Evolutionary conservation across 2,113 vertebrate species (phyloP).

Genomic region (Isurus oxyrinchus): DNA sequence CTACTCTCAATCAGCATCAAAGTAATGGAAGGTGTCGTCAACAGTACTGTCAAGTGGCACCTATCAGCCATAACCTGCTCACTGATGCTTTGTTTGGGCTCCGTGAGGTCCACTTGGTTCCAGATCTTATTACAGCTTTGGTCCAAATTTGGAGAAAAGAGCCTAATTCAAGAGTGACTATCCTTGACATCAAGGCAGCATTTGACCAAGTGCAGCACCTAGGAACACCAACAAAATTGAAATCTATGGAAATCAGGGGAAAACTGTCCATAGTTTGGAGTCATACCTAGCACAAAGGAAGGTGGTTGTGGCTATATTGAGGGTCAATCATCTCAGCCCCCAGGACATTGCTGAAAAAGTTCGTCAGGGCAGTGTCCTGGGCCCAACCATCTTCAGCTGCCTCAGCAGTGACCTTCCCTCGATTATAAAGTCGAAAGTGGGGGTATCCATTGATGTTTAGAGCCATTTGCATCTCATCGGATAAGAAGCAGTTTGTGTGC

Average conservation of each 20-base stretch:
- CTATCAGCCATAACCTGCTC: not conserved
- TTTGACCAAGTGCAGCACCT: not conserved
- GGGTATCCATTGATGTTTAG: not conserved
- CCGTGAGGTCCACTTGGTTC: not conserved
- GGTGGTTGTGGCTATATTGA: not conserved
- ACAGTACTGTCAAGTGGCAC: not conserved
- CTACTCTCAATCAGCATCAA: not conserved
- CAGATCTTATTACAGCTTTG: not conserved
- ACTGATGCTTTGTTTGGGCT: not conserved
- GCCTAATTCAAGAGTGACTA: not conserved
- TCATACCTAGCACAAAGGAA: not conserved
- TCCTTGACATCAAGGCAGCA: not conserved
- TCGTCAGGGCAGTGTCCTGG: not conserved
- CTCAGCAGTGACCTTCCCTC: not conserved
- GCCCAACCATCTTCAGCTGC: not conserved
- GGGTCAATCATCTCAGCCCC: not conserved
- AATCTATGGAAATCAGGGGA: not conserved
- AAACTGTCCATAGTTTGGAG: not conserved
- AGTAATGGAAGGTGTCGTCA: not conserved
- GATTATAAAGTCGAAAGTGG: not conserved
- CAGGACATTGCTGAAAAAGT: not conserved
- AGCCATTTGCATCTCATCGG: not conserved
- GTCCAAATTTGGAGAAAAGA: not conserved
- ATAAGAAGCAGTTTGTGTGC: not conserved
- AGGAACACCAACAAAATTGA: not conserved